Evolutionary conservation across 2,888 invertebrate genomes (phyloP).

Genomic region (Nemurella pictetii): DNA sequence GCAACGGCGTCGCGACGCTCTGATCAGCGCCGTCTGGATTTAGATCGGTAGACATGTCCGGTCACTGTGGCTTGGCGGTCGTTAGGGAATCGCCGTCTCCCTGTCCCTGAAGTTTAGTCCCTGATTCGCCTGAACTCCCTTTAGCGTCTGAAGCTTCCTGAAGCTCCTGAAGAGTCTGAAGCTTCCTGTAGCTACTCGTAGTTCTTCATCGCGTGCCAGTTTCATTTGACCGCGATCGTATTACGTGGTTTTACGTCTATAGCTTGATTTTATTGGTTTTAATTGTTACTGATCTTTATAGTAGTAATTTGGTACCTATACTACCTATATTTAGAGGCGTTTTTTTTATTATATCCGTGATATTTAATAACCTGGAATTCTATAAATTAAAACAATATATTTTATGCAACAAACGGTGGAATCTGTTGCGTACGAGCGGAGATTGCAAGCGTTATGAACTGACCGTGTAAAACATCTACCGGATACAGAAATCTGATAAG

Average conservation of each 20-base stretch:
- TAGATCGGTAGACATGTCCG: background rate
- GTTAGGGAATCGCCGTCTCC: too few species aligned
- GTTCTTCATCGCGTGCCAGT: background rate
- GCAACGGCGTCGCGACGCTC: background rate
- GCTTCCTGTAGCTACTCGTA: background rate
- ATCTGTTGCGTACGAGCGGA: background rate
- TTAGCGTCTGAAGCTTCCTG: background rate
- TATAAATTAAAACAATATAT: background rate
- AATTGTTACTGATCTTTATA: background rate
- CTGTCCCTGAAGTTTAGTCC: too few species aligned
- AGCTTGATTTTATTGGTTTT: background rate
- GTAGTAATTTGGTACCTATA: background rate
- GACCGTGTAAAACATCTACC: background rate
- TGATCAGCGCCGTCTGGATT: background rate
- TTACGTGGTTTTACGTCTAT: background rate
- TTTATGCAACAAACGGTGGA: background rate
- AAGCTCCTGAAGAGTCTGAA: background rate
- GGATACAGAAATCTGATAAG: background rate
- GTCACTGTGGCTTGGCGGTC: background rate
- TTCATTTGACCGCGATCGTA: background rate
- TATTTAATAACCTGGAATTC: background rate
- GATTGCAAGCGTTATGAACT: background rate
- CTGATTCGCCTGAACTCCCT: too few species aligned
- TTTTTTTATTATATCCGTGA: too few species aligned
- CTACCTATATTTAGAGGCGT: too few species aligned